These are phyloP conservation scores for Oreochromis aureus DNA, from an alignment of 2,113 vertebrate genomes.

Conservation along the genomic window DNA sequence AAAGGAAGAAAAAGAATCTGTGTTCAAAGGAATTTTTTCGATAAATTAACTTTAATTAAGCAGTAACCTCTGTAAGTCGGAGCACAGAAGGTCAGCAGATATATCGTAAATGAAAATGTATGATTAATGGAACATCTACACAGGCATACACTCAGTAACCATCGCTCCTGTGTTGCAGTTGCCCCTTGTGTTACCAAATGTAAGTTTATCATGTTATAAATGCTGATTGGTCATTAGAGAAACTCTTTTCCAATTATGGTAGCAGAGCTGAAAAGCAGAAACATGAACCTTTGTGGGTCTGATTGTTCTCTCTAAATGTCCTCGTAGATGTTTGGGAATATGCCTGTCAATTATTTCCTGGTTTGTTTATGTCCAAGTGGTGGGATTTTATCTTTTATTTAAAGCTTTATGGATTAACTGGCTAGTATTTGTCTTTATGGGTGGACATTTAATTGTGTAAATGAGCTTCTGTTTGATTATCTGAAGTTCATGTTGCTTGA, in stretches of 20 bases:
- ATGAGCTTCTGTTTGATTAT: background rate
- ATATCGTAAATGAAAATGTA: background rate
- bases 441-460: background rate
- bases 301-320: background rate
- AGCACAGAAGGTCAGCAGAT: background rate
- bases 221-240: background rate
- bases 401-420: background rate
- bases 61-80: background rate
- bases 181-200: background rate
- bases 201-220: background rate
- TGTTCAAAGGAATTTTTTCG: background rate
- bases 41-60: background rate
- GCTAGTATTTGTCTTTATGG: background rate
- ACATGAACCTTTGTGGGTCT: background rate
- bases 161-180: background rate
- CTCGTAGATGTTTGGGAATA: background rate
- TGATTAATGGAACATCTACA: background rate
- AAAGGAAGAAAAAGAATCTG: background rate
- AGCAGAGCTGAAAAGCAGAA: background rate
- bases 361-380: background rate
- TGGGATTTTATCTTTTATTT: background rate
- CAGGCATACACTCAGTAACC: background rate
- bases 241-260: background rate
- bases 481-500: background rate
- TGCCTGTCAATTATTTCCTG: too few relatives aligned